A percentile compares a stretch with the other conserved stretches of the same genome.
These are phyloP conservation scores for Pteronura brasiliensis DNA, from an alignment of 2,113 vertebrate genomes.

Conservation along the genomic window DNA sequence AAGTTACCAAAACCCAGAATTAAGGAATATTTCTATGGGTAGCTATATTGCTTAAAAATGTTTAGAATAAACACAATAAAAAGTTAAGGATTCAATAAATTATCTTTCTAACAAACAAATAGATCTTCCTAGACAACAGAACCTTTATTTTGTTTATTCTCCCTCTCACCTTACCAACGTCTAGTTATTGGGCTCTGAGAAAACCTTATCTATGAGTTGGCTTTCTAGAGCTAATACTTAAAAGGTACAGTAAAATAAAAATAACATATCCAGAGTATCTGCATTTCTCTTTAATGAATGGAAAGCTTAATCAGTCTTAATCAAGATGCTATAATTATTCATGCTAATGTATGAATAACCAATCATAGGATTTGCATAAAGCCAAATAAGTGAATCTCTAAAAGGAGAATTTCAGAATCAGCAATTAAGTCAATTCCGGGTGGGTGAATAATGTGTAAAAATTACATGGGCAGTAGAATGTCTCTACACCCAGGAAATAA, in stretches of 20 bases:
- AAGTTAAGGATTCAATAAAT: background rate
- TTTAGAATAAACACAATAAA: background rate
- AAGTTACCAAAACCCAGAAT: background rate
- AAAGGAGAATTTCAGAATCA: slow-evolving; percentile 50
- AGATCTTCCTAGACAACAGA: background rate
- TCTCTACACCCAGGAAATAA: background rate
- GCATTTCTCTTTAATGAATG: background rate
- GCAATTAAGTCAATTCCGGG: background rate
- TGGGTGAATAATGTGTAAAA: background rate
- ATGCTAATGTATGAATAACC: slow-evolving; percentile 39
- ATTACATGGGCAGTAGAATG: background rate
- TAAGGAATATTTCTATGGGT: background rate
- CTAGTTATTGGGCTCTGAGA: background rate
- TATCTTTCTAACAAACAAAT: background rate
- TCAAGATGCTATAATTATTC: slow-evolving; percentile 55
- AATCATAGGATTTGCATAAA: slow-evolving; percentile 51
- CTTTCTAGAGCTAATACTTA: background rate
- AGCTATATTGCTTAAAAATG: background rate
- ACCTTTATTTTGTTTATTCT: background rate
- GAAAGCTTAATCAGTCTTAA: slow-evolving; percentile 61
- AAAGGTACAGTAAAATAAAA: background rate
- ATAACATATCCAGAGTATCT: background rate
- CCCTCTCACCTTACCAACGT: background rate
- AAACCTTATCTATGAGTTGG: background rate
- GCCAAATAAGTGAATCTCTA: slow-evolving; percentile 44